These are phyloP conservation scores for Phengaris alcon DNA, from an alignment of 2,888 invertebrate species.

Conservation along the genomic window DNA sequence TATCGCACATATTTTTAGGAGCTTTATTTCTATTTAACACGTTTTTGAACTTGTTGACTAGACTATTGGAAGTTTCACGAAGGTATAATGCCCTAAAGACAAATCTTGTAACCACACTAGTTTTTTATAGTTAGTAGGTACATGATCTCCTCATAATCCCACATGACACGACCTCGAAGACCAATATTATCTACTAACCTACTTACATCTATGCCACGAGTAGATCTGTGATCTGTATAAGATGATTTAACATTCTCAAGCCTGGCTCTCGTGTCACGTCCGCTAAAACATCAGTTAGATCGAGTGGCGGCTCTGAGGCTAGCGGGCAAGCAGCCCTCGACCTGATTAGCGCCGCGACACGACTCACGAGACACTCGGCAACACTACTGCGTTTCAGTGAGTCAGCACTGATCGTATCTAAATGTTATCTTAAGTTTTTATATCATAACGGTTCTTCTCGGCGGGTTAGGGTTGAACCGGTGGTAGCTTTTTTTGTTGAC, in stretches of 20 bases:
- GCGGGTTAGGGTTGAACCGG: too few species aligned
- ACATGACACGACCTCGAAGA: background rate
- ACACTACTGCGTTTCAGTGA: background rate
- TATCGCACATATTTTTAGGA: too few species aligned
- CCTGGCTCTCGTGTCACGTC: slow-evolving; percentile 5
- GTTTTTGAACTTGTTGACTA: too few species aligned
- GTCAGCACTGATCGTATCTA: background rate
- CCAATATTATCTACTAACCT: background rate
- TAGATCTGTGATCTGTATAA: background rate
- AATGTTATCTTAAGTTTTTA: background rate
- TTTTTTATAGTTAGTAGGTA: too few species aligned
- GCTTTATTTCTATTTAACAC: too few species aligned
- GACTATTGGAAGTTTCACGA: too few species aligned
- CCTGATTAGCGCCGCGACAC: slow-evolving; percentile 44
- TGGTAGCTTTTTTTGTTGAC: too few species aligned
- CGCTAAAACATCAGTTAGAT: background rate
- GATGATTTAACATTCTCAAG: background rate
- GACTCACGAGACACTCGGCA: too few species aligned
- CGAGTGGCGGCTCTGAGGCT: slow-evolving; percentile 25
- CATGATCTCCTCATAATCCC: too few species aligned
- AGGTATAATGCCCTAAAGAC: too few species aligned
- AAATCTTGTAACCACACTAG: too few species aligned
- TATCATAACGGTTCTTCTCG: too few species aligned
- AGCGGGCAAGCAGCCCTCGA: slow-evolving; percentile 41
- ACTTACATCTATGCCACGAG: background rate